Base-by-base conservation (phyloP, 2,797 vertebrate genomes). In the Syngnathus rostellatus region DNA sequence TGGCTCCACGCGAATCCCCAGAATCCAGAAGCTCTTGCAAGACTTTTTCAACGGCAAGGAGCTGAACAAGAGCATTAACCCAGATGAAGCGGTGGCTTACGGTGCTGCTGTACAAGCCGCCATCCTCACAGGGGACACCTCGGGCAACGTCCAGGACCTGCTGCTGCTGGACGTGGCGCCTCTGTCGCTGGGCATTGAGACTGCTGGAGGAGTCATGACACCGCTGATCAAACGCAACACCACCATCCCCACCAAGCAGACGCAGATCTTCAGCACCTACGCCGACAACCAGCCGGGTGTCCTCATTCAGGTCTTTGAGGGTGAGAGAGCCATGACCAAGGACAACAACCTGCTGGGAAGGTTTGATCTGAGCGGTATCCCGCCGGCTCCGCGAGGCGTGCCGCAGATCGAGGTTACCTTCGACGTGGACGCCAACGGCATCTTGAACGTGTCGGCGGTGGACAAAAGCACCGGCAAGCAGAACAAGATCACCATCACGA, bases 401-500 rank as follows among this genome's bases (percentile, higher is more conserved):
- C 71, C 71, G 8, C 71, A 72, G 67, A 69, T 72, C 14, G 71
- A 72, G 19, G 71, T 72, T 14, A 72, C 70, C 66, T 71, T 71
- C 31, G 69, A 71, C 57, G 67, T 72, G 19, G 70, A 72, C 59
- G 70, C 70, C 65, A 72, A 72, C n/a, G 70, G 70, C 40, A 72
- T 72, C 14, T 57, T 78, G 19, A 76, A 76, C 31, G 74, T 85
- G 23, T 78, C 68, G 0, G 81, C 77, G 39, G 62, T 59, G 23
- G 82, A 82, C 54, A 80, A 64, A 50, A 76, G 53, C 64, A 80
- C 81, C 0, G 82, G 73, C 31, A 81, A 82, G 19, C 59, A 59
- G 21, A 78, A 74, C 39, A 79, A 80, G 72, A 78, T 83, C 37
- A 77, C 77, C 21, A 68, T 87, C 69, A 78, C 72, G 6, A 77